Evolutionary conservation across 37 sponge, comb jelly and placozoan genomes (phyloP).

Genomic region (Aplysina aerophoba): DNA sequence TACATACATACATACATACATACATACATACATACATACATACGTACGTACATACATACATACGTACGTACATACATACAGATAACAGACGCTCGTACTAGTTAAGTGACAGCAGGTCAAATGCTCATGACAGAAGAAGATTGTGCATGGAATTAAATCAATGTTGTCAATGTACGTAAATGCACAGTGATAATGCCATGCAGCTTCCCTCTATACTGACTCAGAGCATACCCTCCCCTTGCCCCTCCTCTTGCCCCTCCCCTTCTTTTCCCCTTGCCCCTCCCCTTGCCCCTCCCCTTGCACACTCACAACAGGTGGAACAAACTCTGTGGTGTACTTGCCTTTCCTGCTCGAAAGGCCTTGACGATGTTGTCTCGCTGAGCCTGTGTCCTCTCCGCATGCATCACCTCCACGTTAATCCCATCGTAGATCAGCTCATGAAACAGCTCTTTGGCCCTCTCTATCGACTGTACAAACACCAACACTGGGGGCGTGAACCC

Average conservation of each 20-base stretch:
- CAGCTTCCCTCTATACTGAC: no score
- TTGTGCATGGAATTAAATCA: no score
- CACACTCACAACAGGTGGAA: no score
- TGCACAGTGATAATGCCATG: no score
- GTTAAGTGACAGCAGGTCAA: no score
- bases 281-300: no score
- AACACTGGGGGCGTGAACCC: slow-evolving; percentile 92
- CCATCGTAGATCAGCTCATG: slow-evolving; percentile 95
- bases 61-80: slow-evolving; percentile 5
- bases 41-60: slow-evolving; percentile 11
- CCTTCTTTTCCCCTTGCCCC: not conserved
- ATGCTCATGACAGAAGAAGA: no score
- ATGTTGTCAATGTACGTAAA: no score
- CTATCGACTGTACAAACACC: slow-evolving; percentile 93
- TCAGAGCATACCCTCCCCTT: no score
- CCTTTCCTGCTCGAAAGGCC: slow-evolving; percentile 86
- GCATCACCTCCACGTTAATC: slow-evolving; percentile 93
- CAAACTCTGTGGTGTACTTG: not conserved
- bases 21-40: not conserved
- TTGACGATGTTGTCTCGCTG: slow-evolving; percentile 93
- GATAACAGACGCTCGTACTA: no score
- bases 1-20: not conserved
- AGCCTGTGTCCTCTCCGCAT: slow-evolving; percentile 92
- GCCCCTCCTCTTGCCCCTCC: no score
- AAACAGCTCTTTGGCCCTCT: slow-evolving; percentile 93